Percentiles rank a stretch among this genome's conserved stretches.
Evolutionary conservation across 2,113 vertebrate genomes (phyloP).

Genomic region (Lamprologus callipterus): DNA sequence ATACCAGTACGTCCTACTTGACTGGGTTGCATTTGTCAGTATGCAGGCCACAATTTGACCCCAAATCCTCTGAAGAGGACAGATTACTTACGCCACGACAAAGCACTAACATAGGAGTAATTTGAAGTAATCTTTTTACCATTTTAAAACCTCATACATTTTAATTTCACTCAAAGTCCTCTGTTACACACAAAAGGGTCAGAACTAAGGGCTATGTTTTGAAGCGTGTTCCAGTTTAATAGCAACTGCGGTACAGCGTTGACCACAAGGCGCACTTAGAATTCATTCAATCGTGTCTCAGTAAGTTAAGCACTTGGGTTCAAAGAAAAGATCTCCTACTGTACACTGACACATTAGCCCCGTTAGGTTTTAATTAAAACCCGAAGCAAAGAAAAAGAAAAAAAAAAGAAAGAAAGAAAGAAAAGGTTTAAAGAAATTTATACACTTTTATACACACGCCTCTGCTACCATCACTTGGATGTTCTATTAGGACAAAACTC

Average conservation of each 20-base stretch:
- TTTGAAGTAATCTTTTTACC: not conserved
- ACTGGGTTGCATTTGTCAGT: not conserved
- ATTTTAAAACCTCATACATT: not conserved
- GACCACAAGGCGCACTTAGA: not conserved
- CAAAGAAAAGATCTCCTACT: not conserved
- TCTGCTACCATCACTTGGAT: not conserved
- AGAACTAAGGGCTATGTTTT: not conserved
- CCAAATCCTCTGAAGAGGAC: not conserved
- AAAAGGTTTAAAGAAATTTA: not conserved
- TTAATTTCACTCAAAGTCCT: fast-evolving
- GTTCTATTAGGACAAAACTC: not conserved
- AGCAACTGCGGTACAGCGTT: not conserved
- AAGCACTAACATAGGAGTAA: not conserved
- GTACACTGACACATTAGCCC: not conserved
- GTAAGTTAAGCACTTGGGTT: not conserved
- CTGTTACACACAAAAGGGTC: fast-evolving
- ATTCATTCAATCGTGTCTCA: not conserved
- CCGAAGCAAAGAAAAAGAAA: not conserved
- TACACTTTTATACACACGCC: not conserved
- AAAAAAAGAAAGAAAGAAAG: not conserved
- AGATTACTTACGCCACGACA: fast-evolving
- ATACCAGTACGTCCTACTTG: not conserved
- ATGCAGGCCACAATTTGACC: not conserved
- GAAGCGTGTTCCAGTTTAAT: not conserved
- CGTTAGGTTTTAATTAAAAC: not conserved